These are phyloP conservation scores for Aproaerema taeniolella DNA, from an alignment of 2,888 invertebrate genomes.

Conservation along the genomic window DNA sequence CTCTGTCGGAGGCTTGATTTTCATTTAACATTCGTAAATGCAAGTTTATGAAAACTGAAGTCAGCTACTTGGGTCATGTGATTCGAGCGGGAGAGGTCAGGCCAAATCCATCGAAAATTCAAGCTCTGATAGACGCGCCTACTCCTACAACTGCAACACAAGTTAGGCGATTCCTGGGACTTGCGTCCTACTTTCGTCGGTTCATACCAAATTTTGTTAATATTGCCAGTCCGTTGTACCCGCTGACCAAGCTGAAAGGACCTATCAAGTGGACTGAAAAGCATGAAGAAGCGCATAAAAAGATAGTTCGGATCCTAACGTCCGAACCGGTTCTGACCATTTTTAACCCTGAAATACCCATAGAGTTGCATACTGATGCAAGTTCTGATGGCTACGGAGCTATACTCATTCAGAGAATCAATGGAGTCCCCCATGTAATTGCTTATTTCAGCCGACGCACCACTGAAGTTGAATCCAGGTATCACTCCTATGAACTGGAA, in stretches of 20 bases:
- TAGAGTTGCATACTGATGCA: constrained; percentile 18
- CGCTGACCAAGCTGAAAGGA: neutral
- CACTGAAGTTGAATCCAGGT: too few relatives aligned
- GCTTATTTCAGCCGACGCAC: too few relatives aligned
- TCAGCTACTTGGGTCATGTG: neutral
- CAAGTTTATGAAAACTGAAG: neutral
- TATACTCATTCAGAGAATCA: constrained; percentile 18
- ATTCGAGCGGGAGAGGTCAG: neutral
- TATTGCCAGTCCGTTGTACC: constrained; percentile 13
- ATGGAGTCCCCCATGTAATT: too few relatives aligned
- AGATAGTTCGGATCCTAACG: constrained; percentile 4
- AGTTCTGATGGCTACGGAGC: constrained; percentile 26
- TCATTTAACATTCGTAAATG: constrained; percentile 2
- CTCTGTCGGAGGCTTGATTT: neutral
- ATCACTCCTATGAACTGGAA: too few relatives aligned
- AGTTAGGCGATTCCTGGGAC: constrained; percentile 7
- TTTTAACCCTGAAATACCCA: neutral
- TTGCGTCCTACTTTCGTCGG: constrained; percentile 15
- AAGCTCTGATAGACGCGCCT: constrained; percentile 4
- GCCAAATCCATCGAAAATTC: constrained; percentile 1
- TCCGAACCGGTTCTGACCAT: constrained; percentile 3
- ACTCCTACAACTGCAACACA: constrained; percentile 1
- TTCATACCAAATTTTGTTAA: constrained; percentile 18
- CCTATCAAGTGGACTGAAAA: constrained; percentile 3
- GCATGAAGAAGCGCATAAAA: constrained; percentile 2